Evolutionary conservation across 2,888 invertebrate genomes (phyloP).

Genomic region (Eupsilia transversa): DNA sequence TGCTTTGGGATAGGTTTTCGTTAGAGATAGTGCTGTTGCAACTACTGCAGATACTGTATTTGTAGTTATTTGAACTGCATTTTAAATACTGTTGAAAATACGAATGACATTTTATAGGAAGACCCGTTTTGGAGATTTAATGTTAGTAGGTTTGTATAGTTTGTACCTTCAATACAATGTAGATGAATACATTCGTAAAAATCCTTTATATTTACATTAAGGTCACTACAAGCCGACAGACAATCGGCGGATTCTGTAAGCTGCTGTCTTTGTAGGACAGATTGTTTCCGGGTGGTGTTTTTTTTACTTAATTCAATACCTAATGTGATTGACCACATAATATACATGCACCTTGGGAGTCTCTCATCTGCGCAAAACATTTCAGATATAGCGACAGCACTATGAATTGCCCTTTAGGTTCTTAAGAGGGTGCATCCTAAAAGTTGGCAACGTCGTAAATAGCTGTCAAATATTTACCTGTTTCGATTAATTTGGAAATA

Average conservation of each 20-base stretch:
- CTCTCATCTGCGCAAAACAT: background rate
- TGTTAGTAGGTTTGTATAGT: background rate
- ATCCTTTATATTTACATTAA: background rate
- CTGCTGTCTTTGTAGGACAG: background rate
- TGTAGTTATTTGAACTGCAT: background rate
- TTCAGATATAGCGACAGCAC: too few relatives aligned
- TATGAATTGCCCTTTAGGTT: too few relatives aligned
- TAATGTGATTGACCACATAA: background rate
- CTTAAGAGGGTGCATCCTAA: too few relatives aligned
- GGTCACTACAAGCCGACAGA: too few relatives aligned
- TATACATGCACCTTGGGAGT: background rate
- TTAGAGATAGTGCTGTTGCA: background rate
- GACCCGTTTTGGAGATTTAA: background rate
- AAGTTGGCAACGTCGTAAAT: too few relatives aligned
- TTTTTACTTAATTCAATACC: background rate
- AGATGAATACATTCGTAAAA: background rate
- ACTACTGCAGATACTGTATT: background rate
- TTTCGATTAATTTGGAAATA: too few relatives aligned
- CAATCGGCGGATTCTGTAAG: background rate
- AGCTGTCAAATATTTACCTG: too few relatives aligned
- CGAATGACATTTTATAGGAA: too few relatives aligned
- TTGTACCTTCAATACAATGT: background rate
- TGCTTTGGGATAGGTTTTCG: background rate
- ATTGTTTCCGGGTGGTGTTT: background rate
- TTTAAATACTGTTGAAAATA: background rate